These are phyloP conservation scores for Homalodisca vitripennis DNA, from an alignment of 1,140 invertebrate genomes.

Conservation along the genomic window DNA sequence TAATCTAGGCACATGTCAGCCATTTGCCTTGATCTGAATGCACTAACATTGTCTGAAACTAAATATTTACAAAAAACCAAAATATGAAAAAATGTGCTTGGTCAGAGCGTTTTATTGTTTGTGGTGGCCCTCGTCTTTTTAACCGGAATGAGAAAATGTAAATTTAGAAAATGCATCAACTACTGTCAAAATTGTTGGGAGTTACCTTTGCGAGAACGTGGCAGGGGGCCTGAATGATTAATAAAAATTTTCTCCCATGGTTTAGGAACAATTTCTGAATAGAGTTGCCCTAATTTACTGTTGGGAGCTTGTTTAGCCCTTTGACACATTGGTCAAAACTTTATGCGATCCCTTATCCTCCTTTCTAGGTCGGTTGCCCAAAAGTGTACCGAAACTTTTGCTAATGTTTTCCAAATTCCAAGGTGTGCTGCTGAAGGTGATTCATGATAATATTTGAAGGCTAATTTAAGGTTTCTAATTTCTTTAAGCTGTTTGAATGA, in stretches of 20 bases:
- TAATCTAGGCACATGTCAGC: no score
- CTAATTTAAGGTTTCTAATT: no score
- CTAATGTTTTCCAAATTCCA: neutral
- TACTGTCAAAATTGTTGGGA: neutral
- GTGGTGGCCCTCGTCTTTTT: neutral
- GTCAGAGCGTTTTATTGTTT: neutral
- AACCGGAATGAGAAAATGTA: neutral
- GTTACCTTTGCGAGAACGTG: neutral
- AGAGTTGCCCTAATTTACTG: neutral
- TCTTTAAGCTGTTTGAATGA: no score
- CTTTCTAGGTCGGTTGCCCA: neutral
- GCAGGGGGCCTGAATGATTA: neutral
- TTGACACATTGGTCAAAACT: neutral
- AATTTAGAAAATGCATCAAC: constrained; percentile 17
- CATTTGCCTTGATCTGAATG: neutral
- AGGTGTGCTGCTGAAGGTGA: constrained; percentile 1
- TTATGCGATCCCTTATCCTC: neutral
- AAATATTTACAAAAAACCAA: constrained; percentile 3
- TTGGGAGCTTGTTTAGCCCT: neutral
- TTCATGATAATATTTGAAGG: constrained; percentile 3
- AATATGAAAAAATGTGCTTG: constrained; percentile 3
- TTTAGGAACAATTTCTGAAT: no score
- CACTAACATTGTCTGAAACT: neutral
- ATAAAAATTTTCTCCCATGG: constrained; percentile 4
- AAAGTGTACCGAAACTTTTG: neutral